Evolutionary conservation across 2,888 invertebrate genomes (phyloP), one percentile per base, ranked within the genome.

Genomic region (Gastrophysa polygoni): DNA sequence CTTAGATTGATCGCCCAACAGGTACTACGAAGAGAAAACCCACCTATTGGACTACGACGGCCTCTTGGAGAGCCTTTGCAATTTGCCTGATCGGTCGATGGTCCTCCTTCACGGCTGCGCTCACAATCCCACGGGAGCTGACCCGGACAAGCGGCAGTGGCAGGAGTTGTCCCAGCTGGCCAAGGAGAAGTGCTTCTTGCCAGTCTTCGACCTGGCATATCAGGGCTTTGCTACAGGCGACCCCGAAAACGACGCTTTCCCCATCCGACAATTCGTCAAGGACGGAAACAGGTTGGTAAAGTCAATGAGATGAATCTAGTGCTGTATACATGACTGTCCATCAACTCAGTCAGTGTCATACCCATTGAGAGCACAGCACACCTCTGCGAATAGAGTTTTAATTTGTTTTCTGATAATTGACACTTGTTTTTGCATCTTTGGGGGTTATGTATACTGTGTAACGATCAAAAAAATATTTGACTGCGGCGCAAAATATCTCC

Each of bases 181-280:
- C 52, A 87, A 84, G 70, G 78, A 82, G 57, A 80, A 77, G 67
- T 83, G 86, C 18, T 77, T 88, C 18, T 85, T 85, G 69, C 86
- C 87, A 16, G 87, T 85, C 77, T 88, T 89, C 74, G 89, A 89
- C 76, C 86, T 88, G 86, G 89, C 89, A 1, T 89, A 89, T 77
- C 89, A 89, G 78, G 86, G 86, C 49, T 85, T 86, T 75, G 85
- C 85, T 1, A 82, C 80, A 54, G 89, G 89, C 34, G 84, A 86
- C 74, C 82, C 84, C 21, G 82, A 84, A 63, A 78, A 77, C 18
- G 89, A 90, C 78, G 88, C 89, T 0, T 82, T 80, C 66, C 86
- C 88, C 54, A 82, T 89, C 0, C 38, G 70, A 17, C 78, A 82
- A 60, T 89, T 90, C 73, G 71, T 87, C 48, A 78, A 85, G 51